phyloP scores from a whole-genome alignment of 2,113 vertebrate genomes.

The Myxocyprinus asiaticus region DNA sequence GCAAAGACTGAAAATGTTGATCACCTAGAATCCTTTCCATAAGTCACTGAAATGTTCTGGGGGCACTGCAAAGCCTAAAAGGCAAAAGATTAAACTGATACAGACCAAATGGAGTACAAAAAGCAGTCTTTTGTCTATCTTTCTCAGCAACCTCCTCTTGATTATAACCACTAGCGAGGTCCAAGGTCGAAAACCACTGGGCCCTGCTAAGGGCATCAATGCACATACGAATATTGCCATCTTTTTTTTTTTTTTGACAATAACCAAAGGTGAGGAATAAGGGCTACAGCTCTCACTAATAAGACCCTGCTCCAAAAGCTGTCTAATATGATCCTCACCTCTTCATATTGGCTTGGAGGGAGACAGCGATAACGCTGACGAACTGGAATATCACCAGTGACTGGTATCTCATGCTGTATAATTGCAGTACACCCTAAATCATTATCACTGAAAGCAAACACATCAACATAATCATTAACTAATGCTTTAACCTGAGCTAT shows the following conservation, averaged over 20 bases:
- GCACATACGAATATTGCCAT: too few relatives aligned
- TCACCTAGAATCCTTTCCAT: too few relatives aligned
- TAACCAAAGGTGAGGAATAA: not conserved
- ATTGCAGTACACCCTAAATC: not conserved
- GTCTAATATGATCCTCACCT: constrained; percentile 3
- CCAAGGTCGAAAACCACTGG: too few relatives aligned
- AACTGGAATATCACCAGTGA: not conserved
- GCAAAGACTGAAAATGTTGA: too few relatives aligned
- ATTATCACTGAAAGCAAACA: not conserved
- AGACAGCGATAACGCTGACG: not conserved
- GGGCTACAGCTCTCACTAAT: not conserved
- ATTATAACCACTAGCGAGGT: too few relatives aligned
- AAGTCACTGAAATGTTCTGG: too few relatives aligned
- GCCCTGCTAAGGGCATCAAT: too few relatives aligned
- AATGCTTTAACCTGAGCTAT: not conserved
- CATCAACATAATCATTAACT: not conserved
- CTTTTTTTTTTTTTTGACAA: not conserved
- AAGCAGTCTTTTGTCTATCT: too few relatives aligned
- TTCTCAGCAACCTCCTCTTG: too few relatives aligned
- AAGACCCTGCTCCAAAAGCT: not conserved
- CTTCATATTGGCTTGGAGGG: not conserved
- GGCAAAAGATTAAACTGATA: too few relatives aligned
- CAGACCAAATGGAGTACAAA: too few relatives aligned
- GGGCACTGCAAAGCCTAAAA: too few relatives aligned
- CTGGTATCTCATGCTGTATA: constrained; percentile 1